These are phyloP conservation scores for Aphidoletes aphidimyza DNA, from an alignment of 2,888 invertebrate species.

Conservation along the genomic window DNA sequence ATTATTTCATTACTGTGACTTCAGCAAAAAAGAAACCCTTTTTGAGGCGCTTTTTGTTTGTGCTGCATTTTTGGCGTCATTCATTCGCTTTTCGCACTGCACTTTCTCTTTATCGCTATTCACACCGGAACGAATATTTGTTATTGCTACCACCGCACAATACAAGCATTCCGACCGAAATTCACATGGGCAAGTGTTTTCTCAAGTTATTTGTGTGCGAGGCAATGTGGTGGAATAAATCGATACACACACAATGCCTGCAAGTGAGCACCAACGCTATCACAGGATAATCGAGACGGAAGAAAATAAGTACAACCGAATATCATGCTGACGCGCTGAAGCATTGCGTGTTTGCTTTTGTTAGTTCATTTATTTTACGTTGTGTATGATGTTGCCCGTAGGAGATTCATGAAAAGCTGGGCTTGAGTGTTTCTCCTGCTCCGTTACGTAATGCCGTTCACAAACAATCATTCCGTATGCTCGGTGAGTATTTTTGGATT, in stretches of 20 bases:
- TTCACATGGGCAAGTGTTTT: too few relatives aligned
- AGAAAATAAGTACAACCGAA: neutral
- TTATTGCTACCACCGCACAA: too few relatives aligned
- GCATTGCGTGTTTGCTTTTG: constrained; percentile 18
- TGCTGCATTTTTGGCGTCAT: neutral
- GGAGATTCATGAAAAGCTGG: neutral
- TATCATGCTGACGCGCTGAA: neutral
- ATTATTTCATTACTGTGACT: constrained; percentile 23
- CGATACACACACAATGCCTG: neutral
- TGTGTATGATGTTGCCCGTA: neutral
- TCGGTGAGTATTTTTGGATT: neutral
- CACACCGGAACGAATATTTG: too few relatives aligned
- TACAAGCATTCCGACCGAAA: too few relatives aligned
- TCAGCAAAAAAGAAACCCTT: neutral
- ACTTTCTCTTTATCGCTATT: too few relatives aligned
- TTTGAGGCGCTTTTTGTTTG: neutral
- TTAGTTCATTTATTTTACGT: constrained; percentile 24
- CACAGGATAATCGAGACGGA: neutral
- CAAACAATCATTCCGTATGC: too few relatives aligned
- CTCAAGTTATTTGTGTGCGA: too few relatives aligned
- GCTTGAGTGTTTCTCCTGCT: too few relatives aligned
- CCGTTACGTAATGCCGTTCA: too few relatives aligned
- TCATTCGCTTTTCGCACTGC: too few relatives aligned
- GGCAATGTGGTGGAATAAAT: constrained; percentile 18
- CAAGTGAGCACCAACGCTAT: neutral